These are phyloP conservation scores for Atractosteus spatula DNA, from an alignment of 2,113 vertebrate genomes.

Conservation along the genomic window DNA sequence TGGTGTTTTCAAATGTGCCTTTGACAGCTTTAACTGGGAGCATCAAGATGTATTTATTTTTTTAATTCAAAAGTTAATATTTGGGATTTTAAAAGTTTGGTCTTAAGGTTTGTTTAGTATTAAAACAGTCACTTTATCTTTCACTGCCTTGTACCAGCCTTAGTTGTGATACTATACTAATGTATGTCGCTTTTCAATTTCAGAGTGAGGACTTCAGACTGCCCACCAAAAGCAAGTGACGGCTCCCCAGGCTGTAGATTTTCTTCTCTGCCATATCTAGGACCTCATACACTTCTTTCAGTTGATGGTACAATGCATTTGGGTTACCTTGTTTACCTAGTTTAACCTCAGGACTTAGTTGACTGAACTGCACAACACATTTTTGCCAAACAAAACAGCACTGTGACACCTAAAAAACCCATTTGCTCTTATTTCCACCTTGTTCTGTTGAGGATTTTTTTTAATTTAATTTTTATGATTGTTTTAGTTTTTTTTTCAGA, in stretches of 20 bases:
- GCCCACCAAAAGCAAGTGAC: constrained; percentile 72
- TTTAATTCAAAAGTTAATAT: too few relatives aligned
- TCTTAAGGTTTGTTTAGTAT: too few relatives aligned
- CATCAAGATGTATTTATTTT: neutral
- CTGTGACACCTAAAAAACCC: constrained; percentile 68
- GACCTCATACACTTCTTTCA: constrained; percentile 71
- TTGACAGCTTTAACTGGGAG: neutral
- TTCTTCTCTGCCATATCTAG: constrained; percentile 73
- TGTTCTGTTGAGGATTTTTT: neutral
- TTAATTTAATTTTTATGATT: neutral
- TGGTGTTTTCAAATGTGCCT: neutral
- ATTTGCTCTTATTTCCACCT: constrained; percentile 50
- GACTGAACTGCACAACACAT: constrained; percentile 74
- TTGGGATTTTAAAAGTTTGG: too few relatives aligned
- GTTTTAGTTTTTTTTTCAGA: constrained; percentile 23
- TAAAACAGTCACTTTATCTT: neutral
- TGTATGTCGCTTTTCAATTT: constrained; percentile 33
- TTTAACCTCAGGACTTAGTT: constrained; percentile 79
- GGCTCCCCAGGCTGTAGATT: constrained; percentile 69
- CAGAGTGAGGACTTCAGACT: constrained; percentile 76
- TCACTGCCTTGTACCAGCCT: neutral
- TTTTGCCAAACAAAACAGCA: constrained; percentile 75
- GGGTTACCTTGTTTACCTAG: constrained; percentile 79
- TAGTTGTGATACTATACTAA: neutral
- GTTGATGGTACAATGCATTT: constrained; percentile 75